Conservation (phyloP, 2,888 invertebrate genomes). For the Xanthorhoe designata region DNA sequence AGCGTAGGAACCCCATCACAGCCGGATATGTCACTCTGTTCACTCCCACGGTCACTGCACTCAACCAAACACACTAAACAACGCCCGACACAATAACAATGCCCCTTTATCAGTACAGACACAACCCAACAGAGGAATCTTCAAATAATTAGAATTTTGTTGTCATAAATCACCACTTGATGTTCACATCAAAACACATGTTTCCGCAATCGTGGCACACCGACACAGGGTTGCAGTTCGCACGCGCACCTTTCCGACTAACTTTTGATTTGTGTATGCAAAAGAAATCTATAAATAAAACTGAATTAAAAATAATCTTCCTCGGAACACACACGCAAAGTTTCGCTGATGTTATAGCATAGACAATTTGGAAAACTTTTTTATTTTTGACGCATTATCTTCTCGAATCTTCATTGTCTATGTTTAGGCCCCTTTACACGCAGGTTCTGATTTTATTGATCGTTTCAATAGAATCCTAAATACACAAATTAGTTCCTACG, state of each 20-base stretch:
- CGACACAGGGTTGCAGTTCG: slow-evolving; percentile 60
- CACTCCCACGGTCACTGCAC: slow-evolving; percentile 59
- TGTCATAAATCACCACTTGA: slow-evolving; percentile 74
- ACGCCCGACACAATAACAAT: slow-evolving; percentile 33
- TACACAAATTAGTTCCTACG: slow-evolving; percentile 41
- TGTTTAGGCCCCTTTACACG: slow-evolving; percentile 43
- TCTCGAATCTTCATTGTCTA: slow-evolving; percentile 53
- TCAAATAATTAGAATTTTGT: slow-evolving; percentile 68
- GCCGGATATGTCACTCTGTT: slow-evolving; percentile 69
- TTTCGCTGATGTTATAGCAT: slow-evolving; percentile 70
- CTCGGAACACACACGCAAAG: slow-evolving; percentile 78
- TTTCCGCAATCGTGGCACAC: slow-evolving; percentile 69
- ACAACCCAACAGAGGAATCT: slow-evolving; percentile 49
- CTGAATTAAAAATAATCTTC: slow-evolving; percentile 76
- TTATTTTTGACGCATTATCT: slow-evolving; percentile 73
- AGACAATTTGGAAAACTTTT: slow-evolving; percentile 62
- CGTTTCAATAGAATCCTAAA: background rate
- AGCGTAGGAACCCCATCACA: slow-evolving; percentile 66
- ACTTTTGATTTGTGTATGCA: slow-evolving; percentile 64
- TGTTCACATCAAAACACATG: slow-evolving; percentile 84
- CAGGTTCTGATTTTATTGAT: background rate
- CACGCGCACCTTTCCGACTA: slow-evolving; percentile 64
- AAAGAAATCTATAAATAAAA: slow-evolving; percentile 77
- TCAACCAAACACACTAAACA: slow-evolving; percentile 39
- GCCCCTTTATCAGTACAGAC: slow-evolving; percentile 40